Percentiles rank a stretch among this genome's conserved stretches.
Evolutionary conservation across 2,797 vertebrate genomes (phyloP).

Genomic region (Neostethus bicornis): DNA sequence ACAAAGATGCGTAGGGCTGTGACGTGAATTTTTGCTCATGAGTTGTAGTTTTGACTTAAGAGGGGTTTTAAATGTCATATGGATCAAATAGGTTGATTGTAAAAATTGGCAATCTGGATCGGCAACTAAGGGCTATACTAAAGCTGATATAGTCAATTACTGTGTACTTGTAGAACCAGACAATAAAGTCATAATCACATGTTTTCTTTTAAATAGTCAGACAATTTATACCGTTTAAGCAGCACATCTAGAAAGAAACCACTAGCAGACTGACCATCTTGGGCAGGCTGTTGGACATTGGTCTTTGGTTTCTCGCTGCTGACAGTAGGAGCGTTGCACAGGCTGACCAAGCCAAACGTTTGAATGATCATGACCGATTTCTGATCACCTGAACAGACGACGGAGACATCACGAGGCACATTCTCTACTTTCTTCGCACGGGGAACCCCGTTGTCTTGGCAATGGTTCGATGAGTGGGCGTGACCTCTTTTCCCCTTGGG

Average conservation of each 20-base stretch:
- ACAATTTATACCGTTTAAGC: constrained; percentile 9
- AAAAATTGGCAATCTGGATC: no score
- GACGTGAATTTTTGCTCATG: constrained; percentile 8
- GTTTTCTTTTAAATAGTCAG: constrained; percentile 11
- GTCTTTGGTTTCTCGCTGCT: constrained; percentile 31
- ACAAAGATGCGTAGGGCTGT: constrained; percentile 13
- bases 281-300: constrained; percentile 29
- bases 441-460: constrained; percentile 33
- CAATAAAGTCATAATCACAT: constrained; percentile 2
- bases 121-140: constrained; percentile 25
- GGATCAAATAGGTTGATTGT: constrained; percentile 8
- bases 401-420: constrained; percentile 30
- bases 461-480: background rate
- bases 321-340: constrained; percentile 11
- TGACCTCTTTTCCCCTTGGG: constrained; percentile 12
- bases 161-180: constrained; percentile 18
- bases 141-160: no score
- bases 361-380: constrained; percentile 41
- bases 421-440: constrained; percentile 40
- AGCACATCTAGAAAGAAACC: constrained; percentile 18
- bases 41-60: background rate
- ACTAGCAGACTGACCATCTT: constrained; percentile 50
- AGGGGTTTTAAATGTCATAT: background rate
- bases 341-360: constrained; percentile 22
- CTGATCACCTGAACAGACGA: constrained; percentile 52